A percentile compares a stretch with the other conserved stretches of the same genome.
phyloP scores from a whole-genome alignment of 2,888 invertebrate genomes.

The Caenorhabditis sp. region DNA sequence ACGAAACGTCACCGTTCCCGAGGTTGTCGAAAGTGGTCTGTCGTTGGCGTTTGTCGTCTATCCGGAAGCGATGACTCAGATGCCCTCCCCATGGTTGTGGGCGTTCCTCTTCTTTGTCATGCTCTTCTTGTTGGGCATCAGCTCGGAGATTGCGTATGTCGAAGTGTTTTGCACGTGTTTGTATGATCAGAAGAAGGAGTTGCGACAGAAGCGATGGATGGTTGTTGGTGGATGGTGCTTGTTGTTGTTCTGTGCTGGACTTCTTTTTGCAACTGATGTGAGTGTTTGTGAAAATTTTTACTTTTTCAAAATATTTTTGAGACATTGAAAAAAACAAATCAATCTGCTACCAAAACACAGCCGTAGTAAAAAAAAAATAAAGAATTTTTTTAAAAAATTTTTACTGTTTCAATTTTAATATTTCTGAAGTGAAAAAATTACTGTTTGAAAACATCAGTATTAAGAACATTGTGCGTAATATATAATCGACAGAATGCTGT shows the following conservation, averaged over 20 bases:
- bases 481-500: too few species aligned
- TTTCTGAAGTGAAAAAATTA: too few species aligned
- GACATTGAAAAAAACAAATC: too few species aligned
- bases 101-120: constrained; percentile 71
- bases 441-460: too few species aligned
- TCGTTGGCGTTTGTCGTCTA: constrained; percentile 72
- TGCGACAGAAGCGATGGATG: constrained; percentile 16
- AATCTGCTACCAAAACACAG: too few species aligned
- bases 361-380: too few species aligned
- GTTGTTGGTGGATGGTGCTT: constrained; percentile 23
- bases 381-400: too few species aligned
- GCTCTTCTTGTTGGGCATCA: constrained; percentile 71
- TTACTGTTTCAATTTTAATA: too few species aligned
- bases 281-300: too few species aligned
- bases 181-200: not conserved
- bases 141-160: constrained; percentile 37
- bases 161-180: constrained; percentile 23
- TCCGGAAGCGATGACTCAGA: constrained; percentile 70
- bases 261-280: constrained; percentile 5
- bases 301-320: too few species aligned
- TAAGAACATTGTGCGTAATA: too few species aligned
- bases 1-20: constrained; percentile 15
- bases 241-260: constrained; percentile 14
- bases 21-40: constrained; percentile 64
- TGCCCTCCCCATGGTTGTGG: constrained; percentile 71